Evolutionary conservation across 2,797 vertebrate genomes (phyloP).

Genomic region (Myotis planiceps): DNA sequence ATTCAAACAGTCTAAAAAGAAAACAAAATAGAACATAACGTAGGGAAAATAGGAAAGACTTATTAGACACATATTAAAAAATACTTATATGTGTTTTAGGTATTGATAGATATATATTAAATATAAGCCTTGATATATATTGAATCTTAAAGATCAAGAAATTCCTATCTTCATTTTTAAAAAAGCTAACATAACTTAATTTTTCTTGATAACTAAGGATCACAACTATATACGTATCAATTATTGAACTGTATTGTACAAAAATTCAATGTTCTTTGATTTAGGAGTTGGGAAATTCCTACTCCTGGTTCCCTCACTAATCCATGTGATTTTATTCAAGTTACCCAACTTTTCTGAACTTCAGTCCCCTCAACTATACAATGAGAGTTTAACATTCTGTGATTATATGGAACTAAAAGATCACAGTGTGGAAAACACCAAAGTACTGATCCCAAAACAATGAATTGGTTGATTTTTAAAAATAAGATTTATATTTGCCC

Average conservation of each 20-base stretch:
- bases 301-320: background rate
- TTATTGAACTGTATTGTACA: background rate
- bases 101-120: background rate
- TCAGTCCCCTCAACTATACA: background rate
- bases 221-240: background rate
- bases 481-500: too few species aligned
- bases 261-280: background rate
- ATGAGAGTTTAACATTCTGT: background rate
- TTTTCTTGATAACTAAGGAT: background rate
- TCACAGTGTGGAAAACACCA: background rate
- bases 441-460: background rate
- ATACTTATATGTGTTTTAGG: background rate
- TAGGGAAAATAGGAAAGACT: background rate
- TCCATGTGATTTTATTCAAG: background rate
- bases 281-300: background rate
- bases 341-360: background rate
- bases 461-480: background rate
- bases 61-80: slow-evolving; percentile 3
- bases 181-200: background rate
- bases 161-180: background rate
- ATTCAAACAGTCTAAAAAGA: background rate
- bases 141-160: background rate
- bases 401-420: background rate
- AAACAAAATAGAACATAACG: background rate
- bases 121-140: background rate